Percentiles rank a stretch among this genome's conserved stretches.
Conservation (phyloP, 2,888 invertebrate genomes). For the Epicampocera succincta region DNA sequence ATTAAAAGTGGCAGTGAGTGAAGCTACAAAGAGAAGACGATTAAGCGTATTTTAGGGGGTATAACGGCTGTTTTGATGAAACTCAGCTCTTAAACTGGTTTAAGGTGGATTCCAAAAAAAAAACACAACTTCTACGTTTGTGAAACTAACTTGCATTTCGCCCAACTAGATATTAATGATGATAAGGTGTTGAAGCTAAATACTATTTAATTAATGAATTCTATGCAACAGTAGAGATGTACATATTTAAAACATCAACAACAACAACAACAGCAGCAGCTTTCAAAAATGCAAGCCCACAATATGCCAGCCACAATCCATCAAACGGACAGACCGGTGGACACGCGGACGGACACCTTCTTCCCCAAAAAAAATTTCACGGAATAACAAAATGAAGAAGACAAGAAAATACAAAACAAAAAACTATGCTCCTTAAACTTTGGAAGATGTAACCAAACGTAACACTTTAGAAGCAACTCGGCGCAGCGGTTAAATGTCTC, state of each 20-base stretch:
- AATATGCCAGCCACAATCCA: slow-evolving; percentile 71
- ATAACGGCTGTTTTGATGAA: neutral
- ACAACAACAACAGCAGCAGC: slow-evolving; percentile 5
- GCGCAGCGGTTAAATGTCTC: slow-evolving; percentile 67
- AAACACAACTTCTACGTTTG: neutral
- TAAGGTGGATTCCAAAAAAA: neutral
- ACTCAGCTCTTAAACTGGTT: neutral
- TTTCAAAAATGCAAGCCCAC: slow-evolving; percentile 66
- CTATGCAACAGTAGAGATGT: slow-evolving; percentile 69
- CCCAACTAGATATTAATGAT: slow-evolving; percentile 75
- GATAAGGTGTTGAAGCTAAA: slow-evolving; percentile 81
- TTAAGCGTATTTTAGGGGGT: slow-evolving; percentile 15
- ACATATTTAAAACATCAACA: slow-evolving; percentile 45
- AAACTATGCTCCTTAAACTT: neutral
- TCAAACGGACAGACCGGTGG: no score
- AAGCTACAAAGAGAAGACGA: neutral
- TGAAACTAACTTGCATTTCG: neutral
- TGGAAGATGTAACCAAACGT: slow-evolving; percentile 50
- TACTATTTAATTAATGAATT: slow-evolving; percentile 80
- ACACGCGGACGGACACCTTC: no score
- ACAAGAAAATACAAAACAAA: neutral
- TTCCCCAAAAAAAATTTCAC: slow-evolving; percentile 25
- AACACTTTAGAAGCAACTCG: slow-evolving; percentile 50
- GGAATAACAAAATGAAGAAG: slow-evolving; percentile 15
- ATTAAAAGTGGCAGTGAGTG: slow-evolving; percentile 6